Evolutionary conservation across 1,140 invertebrate genomes (phyloP).

Genomic region (Himalopsyche phryganea): DNA sequence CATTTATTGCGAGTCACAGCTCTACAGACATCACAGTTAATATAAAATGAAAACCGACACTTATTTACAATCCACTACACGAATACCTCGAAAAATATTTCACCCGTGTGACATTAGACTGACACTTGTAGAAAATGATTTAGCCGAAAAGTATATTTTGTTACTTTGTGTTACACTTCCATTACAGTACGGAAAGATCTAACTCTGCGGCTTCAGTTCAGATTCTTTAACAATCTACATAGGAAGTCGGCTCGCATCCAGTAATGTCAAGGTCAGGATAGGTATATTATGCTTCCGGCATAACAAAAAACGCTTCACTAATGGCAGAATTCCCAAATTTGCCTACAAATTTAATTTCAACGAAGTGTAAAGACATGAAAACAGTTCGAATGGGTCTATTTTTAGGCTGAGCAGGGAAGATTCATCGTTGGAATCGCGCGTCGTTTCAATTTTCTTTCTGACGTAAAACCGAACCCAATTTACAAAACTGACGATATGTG

Average conservation of each 20-base stretch:
- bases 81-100: too few relatives aligned
- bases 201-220: constrained; percentile 86
- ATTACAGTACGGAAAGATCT: constrained; percentile 89
- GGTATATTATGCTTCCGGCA: constrained; percentile 67
- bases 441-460: too few relatives aligned
- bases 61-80: too few relatives aligned
- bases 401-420: too few relatives aligned
- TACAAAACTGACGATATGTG: too few relatives aligned
- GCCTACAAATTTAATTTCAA: constrained; percentile 38
- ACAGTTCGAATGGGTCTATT: too few relatives aligned
- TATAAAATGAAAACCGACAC: too few relatives aligned
- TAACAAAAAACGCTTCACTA: constrained; percentile 50
- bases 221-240: constrained; percentile 88
- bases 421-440: too few relatives aligned
- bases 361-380: too few relatives aligned
- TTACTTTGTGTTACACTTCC: constrained; percentile 52
- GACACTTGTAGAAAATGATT: background rate
- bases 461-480: too few relatives aligned
- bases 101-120: background rate
- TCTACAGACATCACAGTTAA: too few relatives aligned
- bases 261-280: constrained; percentile 66
- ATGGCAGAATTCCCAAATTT: constrained; percentile 43
- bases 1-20: too few relatives aligned
- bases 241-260: constrained; percentile 81
- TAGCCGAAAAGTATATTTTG: constrained; percentile 30